phyloP scores from a whole-genome alignment of 2,888 invertebrate species.

The Emmelina monodactyla region DNA sequence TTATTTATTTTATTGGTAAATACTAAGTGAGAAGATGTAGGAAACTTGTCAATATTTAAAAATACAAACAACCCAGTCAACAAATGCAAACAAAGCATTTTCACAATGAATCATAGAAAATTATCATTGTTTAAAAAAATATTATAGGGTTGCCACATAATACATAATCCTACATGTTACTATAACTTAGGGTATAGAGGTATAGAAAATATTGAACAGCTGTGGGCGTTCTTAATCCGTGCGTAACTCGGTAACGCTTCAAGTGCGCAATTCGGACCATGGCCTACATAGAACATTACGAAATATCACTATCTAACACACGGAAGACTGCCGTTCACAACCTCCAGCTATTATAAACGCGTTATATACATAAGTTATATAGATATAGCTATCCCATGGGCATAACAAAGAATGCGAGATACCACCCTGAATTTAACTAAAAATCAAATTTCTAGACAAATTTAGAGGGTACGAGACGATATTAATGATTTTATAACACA shows the following conservation, averaged over 20 bases:
- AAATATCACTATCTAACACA: slow-evolving; percentile 48
- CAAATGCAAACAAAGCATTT: no score
- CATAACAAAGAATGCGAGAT: slow-evolving; percentile 39
- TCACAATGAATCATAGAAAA: no score
- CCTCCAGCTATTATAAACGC: slow-evolving; percentile 29
- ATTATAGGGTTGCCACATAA: no score
- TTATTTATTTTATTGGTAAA: no score
- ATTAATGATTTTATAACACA: no score
- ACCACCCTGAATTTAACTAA: background rate
- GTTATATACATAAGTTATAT: slow-evolving; percentile 54
- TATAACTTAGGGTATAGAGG: no score
- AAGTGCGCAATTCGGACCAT: slow-evolving; percentile 54
- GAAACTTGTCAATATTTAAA: no score
- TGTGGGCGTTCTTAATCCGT: slow-evolving; percentile 14
- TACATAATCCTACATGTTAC: no score
- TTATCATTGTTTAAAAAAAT: no score
- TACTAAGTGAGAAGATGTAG: no score
- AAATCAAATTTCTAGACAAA: background rate
- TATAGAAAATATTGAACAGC: background rate
- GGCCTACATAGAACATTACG: slow-evolving; percentile 60
- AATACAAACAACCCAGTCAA: no score
- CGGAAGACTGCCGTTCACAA: slow-evolving; percentile 45
- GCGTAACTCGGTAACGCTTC: slow-evolving; percentile 29
- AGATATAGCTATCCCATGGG: slow-evolving; percentile 42
- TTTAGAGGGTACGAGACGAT: slow-evolving; percentile 2